Conservation (phyloP, 2,113 vertebrate species). For the Pagrus major region DNA sequence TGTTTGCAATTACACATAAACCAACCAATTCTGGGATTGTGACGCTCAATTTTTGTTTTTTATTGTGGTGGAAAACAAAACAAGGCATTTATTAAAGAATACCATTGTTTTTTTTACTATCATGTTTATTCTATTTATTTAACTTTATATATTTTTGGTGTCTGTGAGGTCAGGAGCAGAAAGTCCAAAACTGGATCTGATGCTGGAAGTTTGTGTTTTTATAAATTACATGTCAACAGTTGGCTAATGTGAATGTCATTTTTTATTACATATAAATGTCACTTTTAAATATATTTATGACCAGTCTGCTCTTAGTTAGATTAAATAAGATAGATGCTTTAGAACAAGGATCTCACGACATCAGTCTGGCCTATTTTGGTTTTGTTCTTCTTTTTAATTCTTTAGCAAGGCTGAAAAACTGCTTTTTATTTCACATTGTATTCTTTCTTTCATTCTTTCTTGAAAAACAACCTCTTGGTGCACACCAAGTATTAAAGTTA, state of each 20-base stretch:
- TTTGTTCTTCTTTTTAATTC: background rate
- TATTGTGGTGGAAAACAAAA: constrained; percentile 17
- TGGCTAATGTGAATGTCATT: background rate
- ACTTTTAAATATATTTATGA: background rate
- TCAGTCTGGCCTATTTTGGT: background rate
- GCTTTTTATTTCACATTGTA: background rate
- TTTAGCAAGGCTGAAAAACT: background rate
- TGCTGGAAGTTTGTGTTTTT: background rate
- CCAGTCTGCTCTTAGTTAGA: background rate
- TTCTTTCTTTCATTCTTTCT: too few relatives aligned
- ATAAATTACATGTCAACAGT: background rate
- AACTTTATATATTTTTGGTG: background rate
- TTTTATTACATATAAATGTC: background rate
- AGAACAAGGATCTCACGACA: background rate
- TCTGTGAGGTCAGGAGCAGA: background rate
- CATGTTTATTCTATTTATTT: background rate
- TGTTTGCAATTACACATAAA: constrained; percentile 32
- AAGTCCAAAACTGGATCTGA: background rate
- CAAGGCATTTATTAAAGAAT: background rate
- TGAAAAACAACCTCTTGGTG: too few relatives aligned
- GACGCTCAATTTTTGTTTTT: background rate
- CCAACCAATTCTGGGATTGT: background rate
- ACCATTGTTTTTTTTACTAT: background rate
- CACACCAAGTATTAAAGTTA: background rate
- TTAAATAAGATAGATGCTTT: background rate